Evolutionary conservation across 92 coral and sea anemone species (phyloP), one percentile per base, ranked within the genome.

Genomic region (Epizoanthus rinbou): DNA sequence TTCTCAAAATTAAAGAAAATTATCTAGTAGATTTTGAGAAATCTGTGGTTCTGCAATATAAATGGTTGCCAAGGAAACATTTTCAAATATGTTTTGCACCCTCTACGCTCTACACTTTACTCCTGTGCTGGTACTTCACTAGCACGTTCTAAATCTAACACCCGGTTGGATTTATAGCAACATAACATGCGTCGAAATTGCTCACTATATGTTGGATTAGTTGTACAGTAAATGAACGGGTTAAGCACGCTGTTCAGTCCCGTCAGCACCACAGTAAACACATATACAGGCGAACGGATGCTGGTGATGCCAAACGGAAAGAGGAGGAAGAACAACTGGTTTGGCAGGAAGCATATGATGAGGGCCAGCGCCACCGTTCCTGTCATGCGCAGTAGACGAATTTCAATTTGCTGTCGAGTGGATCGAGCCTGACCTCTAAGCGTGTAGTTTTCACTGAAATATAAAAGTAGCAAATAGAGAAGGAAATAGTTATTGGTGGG

Each of bases 291-390:
- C 3, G 65, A 74, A 1, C 64, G 62, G 13, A 56, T 0, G 33
- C 35, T 50, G 33, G 80, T 22, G 62, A 22, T 21, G 17, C 79
- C 79, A 74, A 74, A 53, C 4, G 45, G n/a, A 43, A 24, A 14
- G 21, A 74, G 45, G 0, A 74, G 65, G 80, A 74, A 74, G 24
- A 24, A 74, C 63, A 74, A 39, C 80, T 74, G 80, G 37, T 74
- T 74, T 8, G 80, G 80, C 14, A 74, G 64, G 64, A 74, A 74
- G 45, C 64, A 74, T 18, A 74, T 17, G 9, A 22, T n/a, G 6
- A 74, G 65, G 39, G 57, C 63, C n/a, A 74, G 80, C 57, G 80
- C 80, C 47, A 74, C 80, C 18, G 58, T 21, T 52, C 64, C 62
- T 6, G 65, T 74, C 63, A 74, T 56, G 64, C 22, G 80, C 5